phyloP scores from a whole-genome alignment of 2,113 vertebrate genomes.

The Chaenogobius annularis region DNA sequence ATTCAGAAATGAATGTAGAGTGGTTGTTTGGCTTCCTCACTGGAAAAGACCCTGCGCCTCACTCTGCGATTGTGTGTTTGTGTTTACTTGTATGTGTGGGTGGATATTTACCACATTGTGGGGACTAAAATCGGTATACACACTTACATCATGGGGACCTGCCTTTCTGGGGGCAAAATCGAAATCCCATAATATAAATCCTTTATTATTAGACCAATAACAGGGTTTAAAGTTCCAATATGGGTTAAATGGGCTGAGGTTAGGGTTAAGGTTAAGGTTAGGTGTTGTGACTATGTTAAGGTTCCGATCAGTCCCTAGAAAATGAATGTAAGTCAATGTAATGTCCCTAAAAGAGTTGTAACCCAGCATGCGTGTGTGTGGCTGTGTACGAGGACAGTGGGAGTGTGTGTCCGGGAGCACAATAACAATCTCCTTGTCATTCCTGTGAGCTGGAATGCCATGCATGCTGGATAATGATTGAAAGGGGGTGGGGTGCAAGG shows the following conservation, averaged over 20 bases:
- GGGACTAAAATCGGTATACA: too few relatives aligned
- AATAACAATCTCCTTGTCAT: conserved; percentile 80
- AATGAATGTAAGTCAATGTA: not conserved
- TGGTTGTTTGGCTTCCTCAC: conserved; percentile 68
- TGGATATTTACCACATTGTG: not conserved
- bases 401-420: conserved; percentile 73
- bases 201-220: not conserved
- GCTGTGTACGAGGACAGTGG: conserved; percentile 58
- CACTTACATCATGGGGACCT: too few relatives aligned
- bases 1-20: conserved; percentile 58
- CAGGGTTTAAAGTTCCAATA: too few relatives aligned
- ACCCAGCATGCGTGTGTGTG: conserved; percentile 15
- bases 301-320: not conserved
- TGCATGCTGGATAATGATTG: conserved; percentile 76
- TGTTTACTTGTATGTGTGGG: conserved; percentile 13
- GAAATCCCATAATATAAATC: not conserved
- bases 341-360: not conserved
- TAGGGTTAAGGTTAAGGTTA: not conserved
- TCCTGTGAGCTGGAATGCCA: conserved; percentile 75
- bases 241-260: not conserved
- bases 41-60: conserved; percentile 65
- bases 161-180: too few relatives aligned
- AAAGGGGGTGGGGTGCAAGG: conserved; percentile 39
- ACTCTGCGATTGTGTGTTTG: conserved; percentile 20
- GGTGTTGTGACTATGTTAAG: not conserved